phyloP scores from a whole-genome alignment of 2,888 invertebrate genomes.

The Agapostemon virescens region DNA sequence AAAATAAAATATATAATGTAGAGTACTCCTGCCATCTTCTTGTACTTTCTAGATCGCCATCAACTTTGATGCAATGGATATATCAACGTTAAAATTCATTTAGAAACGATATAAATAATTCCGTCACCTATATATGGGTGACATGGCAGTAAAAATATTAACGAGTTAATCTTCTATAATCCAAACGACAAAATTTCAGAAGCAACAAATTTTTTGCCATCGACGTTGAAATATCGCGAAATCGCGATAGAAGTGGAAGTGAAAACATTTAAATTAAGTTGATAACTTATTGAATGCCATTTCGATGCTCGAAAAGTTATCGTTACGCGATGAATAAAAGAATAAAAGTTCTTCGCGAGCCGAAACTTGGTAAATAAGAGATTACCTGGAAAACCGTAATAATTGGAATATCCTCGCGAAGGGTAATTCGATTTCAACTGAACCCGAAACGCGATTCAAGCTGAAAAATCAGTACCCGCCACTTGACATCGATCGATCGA shows the following conservation, averaged over 20 bases:
- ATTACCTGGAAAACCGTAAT: not conserved
- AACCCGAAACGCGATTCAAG: conserved; percentile 4
- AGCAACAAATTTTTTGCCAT: not conserved
- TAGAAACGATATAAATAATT: too few species aligned
- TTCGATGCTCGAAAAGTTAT: not conserved
- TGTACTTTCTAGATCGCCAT: too few species aligned
- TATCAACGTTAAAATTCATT: too few species aligned
- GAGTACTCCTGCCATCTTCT: too few species aligned
- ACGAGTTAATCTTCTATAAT: not conserved
- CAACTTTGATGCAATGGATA: too few species aligned
- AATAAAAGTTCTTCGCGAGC: not conserved
- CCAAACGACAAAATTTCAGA: not conserved
- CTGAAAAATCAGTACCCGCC: not conserved
- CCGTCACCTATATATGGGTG: too few species aligned
- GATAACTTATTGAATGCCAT: not conserved
- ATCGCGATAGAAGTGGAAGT: not conserved
- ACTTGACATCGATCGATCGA: not conserved
- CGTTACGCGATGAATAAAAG: not conserved
- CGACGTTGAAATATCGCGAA: not conserved
- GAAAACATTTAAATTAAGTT: not conserved
- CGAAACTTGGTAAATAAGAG: conserved; percentile 10
- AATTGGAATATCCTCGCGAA: not conserved
- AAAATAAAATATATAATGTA: too few species aligned
- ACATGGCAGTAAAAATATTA: too few species aligned
- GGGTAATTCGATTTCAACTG: conserved; percentile 6